These are phyloP conservation scores for Xiphydria camelus DNA, from an alignment of 2,888 invertebrate species.

Conservation along the genomic window DNA sequence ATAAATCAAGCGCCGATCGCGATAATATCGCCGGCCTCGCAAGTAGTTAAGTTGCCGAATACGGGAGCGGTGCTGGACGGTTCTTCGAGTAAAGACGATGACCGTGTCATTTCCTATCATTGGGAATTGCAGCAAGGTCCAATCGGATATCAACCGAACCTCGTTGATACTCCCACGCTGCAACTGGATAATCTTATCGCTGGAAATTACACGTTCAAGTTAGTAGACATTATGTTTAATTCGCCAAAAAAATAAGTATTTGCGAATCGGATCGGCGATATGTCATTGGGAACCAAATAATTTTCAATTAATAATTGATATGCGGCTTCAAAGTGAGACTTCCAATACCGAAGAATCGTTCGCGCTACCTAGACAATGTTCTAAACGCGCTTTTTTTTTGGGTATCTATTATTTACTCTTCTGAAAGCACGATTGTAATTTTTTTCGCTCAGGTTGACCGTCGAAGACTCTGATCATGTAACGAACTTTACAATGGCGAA, in stretches of 20 bases:
- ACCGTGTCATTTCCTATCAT: slow-evolving; percentile 83
- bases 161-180: slow-evolving; percentile 79
- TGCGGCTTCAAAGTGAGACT: no score
- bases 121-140: slow-evolving; percentile 93
- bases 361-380: no score
- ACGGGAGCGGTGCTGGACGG: slow-evolving; percentile 89
- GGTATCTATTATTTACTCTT: no score
- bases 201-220: slow-evolving; percentile 87
- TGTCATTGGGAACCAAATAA: background rate
- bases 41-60: slow-evolving; percentile 87
- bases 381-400: no score
- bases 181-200: slow-evolving; percentile 84
- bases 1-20: slow-evolving; percentile 84
- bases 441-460: slow-evolving; percentile 67
- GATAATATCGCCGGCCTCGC: slow-evolving; percentile 81
- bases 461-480: slow-evolving; percentile 87
- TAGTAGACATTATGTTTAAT: slow-evolving; percentile 19
- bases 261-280: background rate
- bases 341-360: no score
- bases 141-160: slow-evolving; percentile 77
- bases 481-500: slow-evolving; percentile 85
- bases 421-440: no score
- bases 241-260: background rate
- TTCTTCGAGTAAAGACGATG: slow-evolving; percentile 77
- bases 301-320: no score